phyloP scores from a whole-genome alignment of 2,888 invertebrate species.

The Ecliptopera silaceata region DNA sequence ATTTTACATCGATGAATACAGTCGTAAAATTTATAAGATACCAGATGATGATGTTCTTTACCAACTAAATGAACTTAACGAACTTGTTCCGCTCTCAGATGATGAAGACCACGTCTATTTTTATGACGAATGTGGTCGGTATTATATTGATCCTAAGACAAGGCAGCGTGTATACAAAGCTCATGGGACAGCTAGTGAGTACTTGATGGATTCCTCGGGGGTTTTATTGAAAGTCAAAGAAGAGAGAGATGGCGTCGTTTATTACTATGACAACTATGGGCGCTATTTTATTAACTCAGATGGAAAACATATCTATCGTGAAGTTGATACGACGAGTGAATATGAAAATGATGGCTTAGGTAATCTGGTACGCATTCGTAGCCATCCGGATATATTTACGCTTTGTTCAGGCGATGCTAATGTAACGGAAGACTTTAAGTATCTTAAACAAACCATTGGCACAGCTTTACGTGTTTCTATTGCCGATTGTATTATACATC shows the following conservation, averaged over 20 bases:
- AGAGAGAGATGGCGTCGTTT: conserved; percentile 61
- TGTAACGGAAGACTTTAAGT: conserved; percentile 72
- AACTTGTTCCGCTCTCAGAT: conserved; percentile 66
- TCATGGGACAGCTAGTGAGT: conserved; percentile 67
- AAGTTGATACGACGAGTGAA: conserved; percentile 65
- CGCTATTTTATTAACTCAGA: conserved; percentile 67
- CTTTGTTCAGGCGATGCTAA: conserved; percentile 66
- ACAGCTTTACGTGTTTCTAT: conserved; percentile 67
- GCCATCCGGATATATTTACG: conserved; percentile 62
- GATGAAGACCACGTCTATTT: conserved; percentile 64
- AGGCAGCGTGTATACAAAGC: conserved; percentile 71
- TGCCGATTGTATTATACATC: conserved; percentile 66
- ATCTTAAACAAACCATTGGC: conserved; percentile 67
- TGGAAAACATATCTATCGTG: conserved; percentile 73
- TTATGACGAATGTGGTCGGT: conserved; percentile 75
- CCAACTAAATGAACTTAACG: conserved; percentile 66
- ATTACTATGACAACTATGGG: conserved; percentile 71
- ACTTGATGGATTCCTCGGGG: conserved; percentile 71
- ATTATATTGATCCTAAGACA: conserved; percentile 60
- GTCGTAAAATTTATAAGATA: conserved; percentile 70
- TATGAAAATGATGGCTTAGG: conserved; percentile 77
- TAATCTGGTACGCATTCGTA: conserved; percentile 73
- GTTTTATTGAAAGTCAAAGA: conserved; percentile 68
- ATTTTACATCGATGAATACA: conserved; percentile 65
- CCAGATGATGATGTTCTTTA: conserved; percentile 57